These are phyloP conservation scores for Paradoxurus hermaphroditus DNA, from an alignment of 2,113 vertebrate genomes.

Conservation along the genomic window DNA sequence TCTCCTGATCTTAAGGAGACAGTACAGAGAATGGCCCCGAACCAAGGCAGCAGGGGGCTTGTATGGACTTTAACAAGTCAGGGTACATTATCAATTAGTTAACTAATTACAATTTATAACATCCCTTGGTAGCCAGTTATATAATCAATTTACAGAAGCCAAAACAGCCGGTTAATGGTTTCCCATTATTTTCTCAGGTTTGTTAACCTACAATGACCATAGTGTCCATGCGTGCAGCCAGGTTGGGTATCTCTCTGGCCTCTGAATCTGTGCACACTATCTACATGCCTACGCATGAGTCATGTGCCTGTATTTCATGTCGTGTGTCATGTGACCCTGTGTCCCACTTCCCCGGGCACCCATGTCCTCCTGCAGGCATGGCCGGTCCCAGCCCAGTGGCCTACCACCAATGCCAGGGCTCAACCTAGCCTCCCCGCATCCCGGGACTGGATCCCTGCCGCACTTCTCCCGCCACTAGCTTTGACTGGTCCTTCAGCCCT, in stretches of 20 bases:
- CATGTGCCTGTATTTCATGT: not conserved
- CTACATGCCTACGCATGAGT: not conserved
- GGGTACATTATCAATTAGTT: too few relatives aligned
- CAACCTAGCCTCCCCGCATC: not conserved
- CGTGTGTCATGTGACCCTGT: slow-evolving; percentile 14
- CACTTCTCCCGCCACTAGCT: slow-evolving; percentile 47
- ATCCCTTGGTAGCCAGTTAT: too few relatives aligned
- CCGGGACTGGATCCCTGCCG: too few relatives aligned
- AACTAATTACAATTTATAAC: too few relatives aligned
- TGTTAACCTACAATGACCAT: too few relatives aligned
- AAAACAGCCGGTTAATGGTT: too few relatives aligned
- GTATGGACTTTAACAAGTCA: too few relatives aligned
- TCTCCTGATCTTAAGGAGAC: too few relatives aligned
- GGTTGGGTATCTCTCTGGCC: not conserved
- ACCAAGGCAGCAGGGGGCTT: too few relatives aligned
- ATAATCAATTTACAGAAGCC: too few relatives aligned
- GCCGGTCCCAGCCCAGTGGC: slow-evolving; percentile 36
- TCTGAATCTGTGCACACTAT: not conserved
- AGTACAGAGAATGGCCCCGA: too few relatives aligned
- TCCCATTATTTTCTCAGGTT: too few relatives aligned
- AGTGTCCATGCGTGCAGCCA: not conserved
- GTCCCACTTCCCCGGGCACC: slow-evolving; percentile 3
- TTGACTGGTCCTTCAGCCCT: slow-evolving; percentile 61
- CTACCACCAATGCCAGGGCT: slow-evolving; percentile 55
- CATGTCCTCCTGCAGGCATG: not conserved